Evolutionary conservation across 2,888 invertebrate genomes (phyloP).

Genomic region (Halictus ligatus): DNA sequence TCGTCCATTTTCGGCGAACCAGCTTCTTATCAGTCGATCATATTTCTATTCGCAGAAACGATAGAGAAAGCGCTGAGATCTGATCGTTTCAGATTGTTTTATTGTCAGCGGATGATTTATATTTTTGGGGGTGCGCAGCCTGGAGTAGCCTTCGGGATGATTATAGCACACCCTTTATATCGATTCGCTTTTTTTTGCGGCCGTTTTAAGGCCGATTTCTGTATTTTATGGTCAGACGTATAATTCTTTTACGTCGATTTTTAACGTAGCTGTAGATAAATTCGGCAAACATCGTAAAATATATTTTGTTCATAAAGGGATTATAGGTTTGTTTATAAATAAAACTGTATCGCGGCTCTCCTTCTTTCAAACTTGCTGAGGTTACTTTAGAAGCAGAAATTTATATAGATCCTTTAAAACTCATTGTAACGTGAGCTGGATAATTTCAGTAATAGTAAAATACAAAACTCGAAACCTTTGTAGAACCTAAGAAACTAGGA

Average conservation of each 20-base stretch:
- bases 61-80: neutral
- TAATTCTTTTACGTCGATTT: neutral
- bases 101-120: neutral
- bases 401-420: no score
- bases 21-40: neutral
- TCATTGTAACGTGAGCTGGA: no score
- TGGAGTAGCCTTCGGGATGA: neutral
- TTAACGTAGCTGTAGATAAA: neutral
- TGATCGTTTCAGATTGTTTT: neutral
- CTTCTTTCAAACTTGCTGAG: neutral
- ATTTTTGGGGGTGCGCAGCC: neutral
- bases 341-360: neutral
- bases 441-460: no score
- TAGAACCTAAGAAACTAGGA: no score
- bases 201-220: neutral
- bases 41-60: neutral
- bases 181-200: neutral
- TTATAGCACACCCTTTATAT: neutral
- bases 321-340: neutral
- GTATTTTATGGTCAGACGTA: neutral
- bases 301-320: neutral
- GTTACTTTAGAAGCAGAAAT: neutral
- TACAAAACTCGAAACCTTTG: no score
- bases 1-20: neutral
- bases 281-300: slow-evolving; percentile 5